These are phyloP conservation scores for Hippolais icterina DNA, from an alignment of 2,113 vertebrate species.

Conservation along the genomic window DNA sequence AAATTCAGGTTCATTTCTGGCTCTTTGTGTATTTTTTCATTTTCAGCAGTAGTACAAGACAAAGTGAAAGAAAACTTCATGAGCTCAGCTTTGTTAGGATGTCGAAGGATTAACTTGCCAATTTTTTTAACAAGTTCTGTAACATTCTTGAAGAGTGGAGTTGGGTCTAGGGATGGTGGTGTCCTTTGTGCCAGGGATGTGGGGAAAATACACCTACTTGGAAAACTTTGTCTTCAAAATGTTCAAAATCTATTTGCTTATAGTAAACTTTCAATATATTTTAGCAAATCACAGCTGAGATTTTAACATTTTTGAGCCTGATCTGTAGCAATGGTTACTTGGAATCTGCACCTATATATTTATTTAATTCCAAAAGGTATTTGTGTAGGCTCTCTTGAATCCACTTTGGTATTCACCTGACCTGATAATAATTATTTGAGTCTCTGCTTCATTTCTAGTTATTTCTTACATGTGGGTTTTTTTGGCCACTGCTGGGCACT, in stretches of 20 bases:
- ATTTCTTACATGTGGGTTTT: background rate
- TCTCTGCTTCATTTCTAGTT: background rate
- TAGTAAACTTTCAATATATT: background rate
- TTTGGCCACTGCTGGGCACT: background rate
- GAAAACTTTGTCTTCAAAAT: background rate
- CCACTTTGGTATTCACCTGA: background rate
- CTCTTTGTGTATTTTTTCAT: background rate
- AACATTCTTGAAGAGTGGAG: background rate
- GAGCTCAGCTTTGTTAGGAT: background rate
- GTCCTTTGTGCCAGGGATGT: background rate
- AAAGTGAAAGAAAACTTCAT: background rate
- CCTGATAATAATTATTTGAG: background rate
- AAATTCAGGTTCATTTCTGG: background rate
- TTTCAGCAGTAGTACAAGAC: background rate
- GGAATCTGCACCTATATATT: background rate
- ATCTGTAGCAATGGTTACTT: background rate
- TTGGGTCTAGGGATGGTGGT: background rate
- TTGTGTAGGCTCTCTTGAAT: background rate
- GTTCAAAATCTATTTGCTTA: accelerated
- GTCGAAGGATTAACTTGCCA: background rate
- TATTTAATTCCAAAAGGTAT: background rate
- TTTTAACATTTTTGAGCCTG: background rate
- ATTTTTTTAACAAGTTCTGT: background rate
- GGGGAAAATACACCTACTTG: background rate
- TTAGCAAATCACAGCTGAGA: background rate